Evolutionary conservation across 1,140 invertebrate genomes (phyloP), one percentile per base, ranked within the genome.

Genomic region (Dreissena polymorpha): DNA sequence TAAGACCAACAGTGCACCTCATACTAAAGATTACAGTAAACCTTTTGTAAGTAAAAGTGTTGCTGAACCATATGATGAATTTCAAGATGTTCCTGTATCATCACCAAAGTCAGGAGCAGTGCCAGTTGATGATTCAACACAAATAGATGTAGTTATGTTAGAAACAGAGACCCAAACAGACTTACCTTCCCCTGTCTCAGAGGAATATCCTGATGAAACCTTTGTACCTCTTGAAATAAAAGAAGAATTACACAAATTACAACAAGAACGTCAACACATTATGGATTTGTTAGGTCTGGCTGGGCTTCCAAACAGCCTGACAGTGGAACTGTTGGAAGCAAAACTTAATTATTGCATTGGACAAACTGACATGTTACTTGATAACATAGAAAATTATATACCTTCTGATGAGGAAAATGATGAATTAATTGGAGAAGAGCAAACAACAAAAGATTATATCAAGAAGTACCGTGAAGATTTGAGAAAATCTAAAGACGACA

Each of bases 301-400:
- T 21, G 78, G 86, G 60, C 69, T 89, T 7, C 89, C 89, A 27
- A 85, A 86, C 14, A 88, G 86, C 55, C 50, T 89, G 14, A 87
- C 85, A 71, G 82, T 88, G 7, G 88, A 90, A 79, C 57, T 90
- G 70, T 74, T 87, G 0, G 89, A 90, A 75, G 88, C 88, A 10
- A 87, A 89, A 69, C 78, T 90, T 21, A 89, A 90, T 70, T 88
- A 90, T 73, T 76, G 72, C 53, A 85, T 90, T 71, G 89, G 89
- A 23, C 89, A 90, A 75, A 89, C 89, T 13, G 89, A 90, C 68
- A 67, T 84, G 6, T 73, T 89, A 8, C 77, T 90, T 18, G 68
- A 88, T 16, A 77, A 81, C 27, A 53, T 89, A 16, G 89, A 90
- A 55, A 82, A 88, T 55, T 63, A 55, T 23, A 50, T 60, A 39